phyloP scores from a whole-genome alignment of 2,888 invertebrate species.

The Caenorhabditis doughertyi region DNA sequence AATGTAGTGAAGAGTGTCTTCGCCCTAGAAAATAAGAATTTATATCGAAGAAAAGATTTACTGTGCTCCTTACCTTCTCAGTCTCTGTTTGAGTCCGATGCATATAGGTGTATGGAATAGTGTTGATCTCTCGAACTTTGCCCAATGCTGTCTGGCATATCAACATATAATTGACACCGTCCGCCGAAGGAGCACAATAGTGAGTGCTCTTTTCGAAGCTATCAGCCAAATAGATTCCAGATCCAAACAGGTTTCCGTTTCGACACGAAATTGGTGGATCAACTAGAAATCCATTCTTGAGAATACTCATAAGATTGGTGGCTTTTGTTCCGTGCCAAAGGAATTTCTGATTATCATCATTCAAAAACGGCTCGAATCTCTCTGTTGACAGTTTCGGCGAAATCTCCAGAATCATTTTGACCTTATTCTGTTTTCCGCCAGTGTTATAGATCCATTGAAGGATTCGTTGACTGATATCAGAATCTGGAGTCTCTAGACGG shows the following conservation, averaged over 20 bases:
- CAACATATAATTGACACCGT: constrained; percentile 83
- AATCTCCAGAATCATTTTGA: constrained; percentile 53
- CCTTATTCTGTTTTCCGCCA: constrained; percentile 13
- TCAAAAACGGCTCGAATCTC: constrained; percentile 50
- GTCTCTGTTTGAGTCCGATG: constrained; percentile 3
- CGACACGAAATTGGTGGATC: constrained; percentile 84
- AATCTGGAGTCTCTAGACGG: constrained; percentile 83
- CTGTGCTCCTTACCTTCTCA: constrained; percentile 31
- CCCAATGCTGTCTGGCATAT: constrained; percentile 83
- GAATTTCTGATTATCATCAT: constrained; percentile 67
- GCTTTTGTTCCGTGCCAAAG: constrained; percentile 85
- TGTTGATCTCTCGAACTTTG: constrained; percentile 33
- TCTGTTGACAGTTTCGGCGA: constrained; percentile 33
- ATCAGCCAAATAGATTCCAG: constrained; percentile 85
- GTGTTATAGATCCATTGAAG: constrained; percentile 84
- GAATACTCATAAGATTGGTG: constrained; percentile 84
- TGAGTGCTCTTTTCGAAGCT: constrained; percentile 84
- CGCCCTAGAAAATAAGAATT: constrained; percentile 28
- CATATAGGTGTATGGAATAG: constrained; percentile 20
- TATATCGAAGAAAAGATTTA: not conserved
- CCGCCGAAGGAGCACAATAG: constrained; percentile 83
- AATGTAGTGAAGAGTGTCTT: constrained; percentile 65
- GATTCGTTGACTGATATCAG: constrained; percentile 84
- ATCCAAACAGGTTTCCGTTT: constrained; percentile 84
- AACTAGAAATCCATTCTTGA: constrained; percentile 84